Conservation (phyloP, 2,888 invertebrate species). For the Ennomos erosarius region DNA sequence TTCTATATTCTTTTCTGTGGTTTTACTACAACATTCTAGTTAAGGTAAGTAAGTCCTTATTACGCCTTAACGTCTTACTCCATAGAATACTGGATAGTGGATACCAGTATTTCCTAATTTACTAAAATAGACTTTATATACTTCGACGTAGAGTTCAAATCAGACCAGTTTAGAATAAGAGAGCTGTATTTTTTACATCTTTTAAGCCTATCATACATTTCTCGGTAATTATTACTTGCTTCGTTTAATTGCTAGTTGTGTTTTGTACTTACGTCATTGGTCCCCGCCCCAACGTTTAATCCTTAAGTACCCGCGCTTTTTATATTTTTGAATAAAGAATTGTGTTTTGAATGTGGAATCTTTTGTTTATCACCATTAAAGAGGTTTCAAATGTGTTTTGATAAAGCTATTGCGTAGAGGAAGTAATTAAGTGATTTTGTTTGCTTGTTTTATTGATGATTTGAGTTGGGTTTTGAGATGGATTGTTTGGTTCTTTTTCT, state of each 20-base stretch:
- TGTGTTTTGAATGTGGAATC: slow-evolving; percentile 33
- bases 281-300: slow-evolving; percentile 68
- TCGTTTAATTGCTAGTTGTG: slow-evolving; percentile 72
- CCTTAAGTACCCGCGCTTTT: slow-evolving; percentile 43
- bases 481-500: slow-evolving; percentile 18
- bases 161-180: background rate
- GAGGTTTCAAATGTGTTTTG: slow-evolving; percentile 63
- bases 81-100: slow-evolving; percentile 4
- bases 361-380: slow-evolving; percentile 76
- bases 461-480: slow-evolving; percentile 13
- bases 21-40: slow-evolving; percentile 24
- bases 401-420: slow-evolving; percentile 69
- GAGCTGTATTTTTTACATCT: slow-evolving; percentile 35
- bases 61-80: slow-evolving; percentile 13
- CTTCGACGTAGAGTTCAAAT: slow-evolving; percentile 5
- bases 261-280: slow-evolving; percentile 70
- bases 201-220: slow-evolving; percentile 48
- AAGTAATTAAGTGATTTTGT: slow-evolving; percentile 71
- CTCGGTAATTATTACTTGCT: slow-evolving; percentile 69
- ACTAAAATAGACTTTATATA: slow-evolving; percentile 6
- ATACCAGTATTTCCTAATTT: background rate
- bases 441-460: slow-evolving; percentile 40
- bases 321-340: slow-evolving; percentile 59
- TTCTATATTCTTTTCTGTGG: no score
- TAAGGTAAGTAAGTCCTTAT: slow-evolving; percentile 25